Conservation (phyloP, 2,113 vertebrate species). For the Pyrgilauda ruficollis region DNA sequence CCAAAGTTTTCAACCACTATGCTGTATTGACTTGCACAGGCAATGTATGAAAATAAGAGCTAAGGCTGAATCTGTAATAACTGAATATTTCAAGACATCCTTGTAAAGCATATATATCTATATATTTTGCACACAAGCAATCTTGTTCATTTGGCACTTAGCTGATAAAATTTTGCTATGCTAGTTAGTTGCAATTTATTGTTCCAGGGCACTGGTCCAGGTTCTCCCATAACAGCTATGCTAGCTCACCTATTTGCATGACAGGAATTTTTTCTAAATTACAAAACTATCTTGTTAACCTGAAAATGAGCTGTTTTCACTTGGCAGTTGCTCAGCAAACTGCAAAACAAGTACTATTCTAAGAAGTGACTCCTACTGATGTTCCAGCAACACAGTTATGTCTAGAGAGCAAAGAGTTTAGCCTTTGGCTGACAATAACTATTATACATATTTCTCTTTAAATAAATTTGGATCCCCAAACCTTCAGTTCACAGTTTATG, state of each 20-base stretch:
- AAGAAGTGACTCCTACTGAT: background rate
- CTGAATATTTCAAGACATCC: background rate
- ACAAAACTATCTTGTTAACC: background rate
- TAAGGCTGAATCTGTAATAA: background rate
- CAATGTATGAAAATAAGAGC: background rate
- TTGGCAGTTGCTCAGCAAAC: background rate
- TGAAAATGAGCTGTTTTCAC: background rate
- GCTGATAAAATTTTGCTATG: background rate
- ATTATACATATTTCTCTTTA: background rate
- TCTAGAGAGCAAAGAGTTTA: background rate
- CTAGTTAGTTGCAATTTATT: background rate
- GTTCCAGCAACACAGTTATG: background rate
- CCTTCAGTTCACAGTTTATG: background rate
- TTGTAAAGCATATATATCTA: accelerated
- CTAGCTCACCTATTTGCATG: background rate
- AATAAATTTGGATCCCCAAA: background rate
- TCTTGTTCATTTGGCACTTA: background rate
- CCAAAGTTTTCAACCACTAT: background rate
- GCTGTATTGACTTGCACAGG: background rate
- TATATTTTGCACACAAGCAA: accelerated
- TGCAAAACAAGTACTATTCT: background rate
- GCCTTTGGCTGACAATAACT: background rate
- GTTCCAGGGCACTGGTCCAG: background rate
- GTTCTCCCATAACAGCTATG: background rate
- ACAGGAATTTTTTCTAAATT: background rate